Evolutionary conservation across 2,888 invertebrate genomes (phyloP).

Genomic region (Nebria brevicollis): DNA sequence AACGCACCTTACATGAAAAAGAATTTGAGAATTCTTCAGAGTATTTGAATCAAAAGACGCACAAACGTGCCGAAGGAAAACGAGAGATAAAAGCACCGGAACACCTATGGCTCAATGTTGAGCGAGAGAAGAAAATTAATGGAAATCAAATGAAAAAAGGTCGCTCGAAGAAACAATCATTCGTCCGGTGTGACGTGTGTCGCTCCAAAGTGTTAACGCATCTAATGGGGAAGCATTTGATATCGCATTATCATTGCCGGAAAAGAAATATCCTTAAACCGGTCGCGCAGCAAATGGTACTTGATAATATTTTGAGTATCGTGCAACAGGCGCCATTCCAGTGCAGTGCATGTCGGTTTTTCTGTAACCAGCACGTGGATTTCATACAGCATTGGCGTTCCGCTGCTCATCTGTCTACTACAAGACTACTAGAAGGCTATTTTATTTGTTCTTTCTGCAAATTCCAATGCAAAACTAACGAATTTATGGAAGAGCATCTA

Average conservation of each 20-base stretch:
- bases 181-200: constrained; percentile 76
- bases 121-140: constrained; percentile 54
- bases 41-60: constrained; percentile 43
- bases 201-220: constrained; percentile 74
- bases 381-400: constrained; percentile 82
- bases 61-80: constrained; percentile 50
- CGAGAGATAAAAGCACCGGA: constrained; percentile 51
- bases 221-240: constrained; percentile 84
- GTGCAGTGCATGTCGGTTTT: constrained; percentile 86
- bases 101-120: constrained; percentile 51
- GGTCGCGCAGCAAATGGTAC: constrained; percentile 70
- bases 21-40: constrained; percentile 69
- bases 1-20: constrained; percentile 72
- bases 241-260: constrained; percentile 86
- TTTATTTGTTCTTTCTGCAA: constrained; percentile 82
- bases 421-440: constrained; percentile 66
- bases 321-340: constrained; percentile 86
- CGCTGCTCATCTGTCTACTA: constrained; percentile 67
- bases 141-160: constrained; percentile 50
- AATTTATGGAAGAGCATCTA: constrained; percentile 76
- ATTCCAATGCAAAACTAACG: constrained; percentile 71
- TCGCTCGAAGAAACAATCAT: constrained; percentile 23
- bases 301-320: constrained; percentile 81
- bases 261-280: constrained; percentile 72
- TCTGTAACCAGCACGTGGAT: constrained; percentile 78